These are phyloP conservation scores for Mastomys natalensis DNA, from an alignment of 2,113 vertebrate species.

Conservation along the genomic window DNA sequence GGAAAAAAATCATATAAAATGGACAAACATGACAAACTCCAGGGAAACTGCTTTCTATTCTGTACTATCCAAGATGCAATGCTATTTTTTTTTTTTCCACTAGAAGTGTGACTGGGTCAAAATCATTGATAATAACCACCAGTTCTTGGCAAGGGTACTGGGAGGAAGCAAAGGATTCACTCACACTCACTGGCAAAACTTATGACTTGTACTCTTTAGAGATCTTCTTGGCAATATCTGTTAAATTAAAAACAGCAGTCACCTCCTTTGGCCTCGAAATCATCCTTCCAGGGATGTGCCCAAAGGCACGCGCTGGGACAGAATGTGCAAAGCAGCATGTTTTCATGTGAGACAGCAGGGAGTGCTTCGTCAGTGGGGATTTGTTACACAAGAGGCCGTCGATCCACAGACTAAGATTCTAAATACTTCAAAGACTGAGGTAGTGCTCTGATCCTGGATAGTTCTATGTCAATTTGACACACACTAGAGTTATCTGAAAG, in stretches of 20 bases:
- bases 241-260: constrained; percentile 1
- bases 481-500: background rate
- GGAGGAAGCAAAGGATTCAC: background rate
- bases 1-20: background rate
- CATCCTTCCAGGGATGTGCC: background rate
- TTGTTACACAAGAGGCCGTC: background rate
- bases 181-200: background rate
- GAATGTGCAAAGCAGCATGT: background rate
- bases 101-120: background rate
- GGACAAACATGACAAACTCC: background rate
- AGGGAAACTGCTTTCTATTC: background rate
- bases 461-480: too few relatives aligned
- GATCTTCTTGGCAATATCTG: background rate
- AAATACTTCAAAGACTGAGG: background rate
- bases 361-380: background rate
- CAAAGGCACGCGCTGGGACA: background rate
- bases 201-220: background rate
- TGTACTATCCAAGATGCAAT: background rate
- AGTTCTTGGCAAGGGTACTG: background rate
- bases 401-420: background rate
- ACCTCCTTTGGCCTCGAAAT: background rate
- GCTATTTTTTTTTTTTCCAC: background rate
- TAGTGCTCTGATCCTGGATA: background rate
- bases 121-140: background rate
- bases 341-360: background rate